A percentile compares a stretch with the other conserved stretches of the same genome.
Evolutionary conservation across 1,140 invertebrate genomes (phyloP).

Genomic region (Samia ricini): DNA sequence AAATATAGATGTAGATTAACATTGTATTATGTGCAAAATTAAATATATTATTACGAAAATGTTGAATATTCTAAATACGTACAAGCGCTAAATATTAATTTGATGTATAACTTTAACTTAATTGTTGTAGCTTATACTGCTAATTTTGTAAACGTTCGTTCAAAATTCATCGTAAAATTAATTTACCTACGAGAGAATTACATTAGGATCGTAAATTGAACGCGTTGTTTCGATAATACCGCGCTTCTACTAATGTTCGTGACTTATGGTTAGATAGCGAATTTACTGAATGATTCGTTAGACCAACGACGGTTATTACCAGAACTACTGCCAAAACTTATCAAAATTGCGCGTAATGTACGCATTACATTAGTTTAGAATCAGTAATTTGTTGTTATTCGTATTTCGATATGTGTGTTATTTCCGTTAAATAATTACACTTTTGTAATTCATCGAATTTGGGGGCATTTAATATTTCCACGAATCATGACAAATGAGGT

Average conservation of each 20-base stretch:
- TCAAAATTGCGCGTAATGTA: background rate
- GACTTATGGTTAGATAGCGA: conserved; percentile 15
- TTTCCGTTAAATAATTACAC: too few species aligned
- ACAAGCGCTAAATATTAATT: too few species aligned
- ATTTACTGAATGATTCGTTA: background rate
- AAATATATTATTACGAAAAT: too few species aligned
- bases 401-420: background rate
- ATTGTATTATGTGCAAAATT: too few species aligned
- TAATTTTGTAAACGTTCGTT: background rate
- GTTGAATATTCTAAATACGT: too few species aligned
- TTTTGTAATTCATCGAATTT: too few species aligned
- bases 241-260: conserved; percentile 31
- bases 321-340: background rate
- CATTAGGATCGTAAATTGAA: conserved; percentile 48
- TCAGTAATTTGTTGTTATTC: background rate
- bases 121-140: background rate
- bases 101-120: background rate
- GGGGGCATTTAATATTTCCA: too few species aligned
- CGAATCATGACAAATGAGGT: too few species aligned
- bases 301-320: background rate
- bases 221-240: conserved; percentile 46
- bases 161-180: conserved; percentile 29
- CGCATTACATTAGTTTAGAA: background rate
- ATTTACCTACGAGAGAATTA: conserved; percentile 42
- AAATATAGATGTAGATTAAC: too few species aligned